These are phyloP conservation scores for Calliphora vicina DNA, from an alignment of 1,140 invertebrate species.

Conservation along the genomic window DNA sequence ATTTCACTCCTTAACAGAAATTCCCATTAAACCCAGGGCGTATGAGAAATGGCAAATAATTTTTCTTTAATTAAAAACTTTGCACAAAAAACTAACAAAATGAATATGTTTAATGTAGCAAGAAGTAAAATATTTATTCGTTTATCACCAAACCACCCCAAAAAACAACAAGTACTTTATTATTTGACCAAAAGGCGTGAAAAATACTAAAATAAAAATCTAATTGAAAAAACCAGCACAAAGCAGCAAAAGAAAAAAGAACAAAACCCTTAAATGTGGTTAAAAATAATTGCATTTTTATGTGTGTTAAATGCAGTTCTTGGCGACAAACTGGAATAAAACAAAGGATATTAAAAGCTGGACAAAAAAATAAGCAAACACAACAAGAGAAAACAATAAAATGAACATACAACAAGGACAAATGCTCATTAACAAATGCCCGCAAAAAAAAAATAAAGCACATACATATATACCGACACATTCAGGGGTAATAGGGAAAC, in stretches of 20 bases:
- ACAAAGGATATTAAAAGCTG: neutral
- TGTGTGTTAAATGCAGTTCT: constrained; percentile 2
- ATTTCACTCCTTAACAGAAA: too few relatives aligned
- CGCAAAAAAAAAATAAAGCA: neutral
- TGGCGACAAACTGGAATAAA: neutral
- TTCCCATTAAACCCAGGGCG: too few relatives aligned
- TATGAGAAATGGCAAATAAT: too few relatives aligned
- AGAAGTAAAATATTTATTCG: too few relatives aligned
- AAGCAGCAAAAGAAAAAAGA: neutral
- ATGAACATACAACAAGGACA: neutral
- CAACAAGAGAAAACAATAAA: neutral
- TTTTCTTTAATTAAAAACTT: too few relatives aligned
- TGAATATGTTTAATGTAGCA: too few relatives aligned
- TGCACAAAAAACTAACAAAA: too few relatives aligned
- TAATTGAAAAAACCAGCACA: neutral
- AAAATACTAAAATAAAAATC: neutral
- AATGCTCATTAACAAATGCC: neutral
- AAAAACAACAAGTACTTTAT: neutral
- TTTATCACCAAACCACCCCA: too few relatives aligned
- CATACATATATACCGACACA: neutral
- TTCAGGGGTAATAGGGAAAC: neutral
- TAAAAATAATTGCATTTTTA: constrained; percentile 13
- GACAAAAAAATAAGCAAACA: neutral
- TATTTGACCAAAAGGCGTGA: neutral
- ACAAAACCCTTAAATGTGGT: neutral